These are phyloP conservation scores for Troides helena DNA, from an alignment of 2,888 invertebrate species.

Conservation along the genomic window DNA sequence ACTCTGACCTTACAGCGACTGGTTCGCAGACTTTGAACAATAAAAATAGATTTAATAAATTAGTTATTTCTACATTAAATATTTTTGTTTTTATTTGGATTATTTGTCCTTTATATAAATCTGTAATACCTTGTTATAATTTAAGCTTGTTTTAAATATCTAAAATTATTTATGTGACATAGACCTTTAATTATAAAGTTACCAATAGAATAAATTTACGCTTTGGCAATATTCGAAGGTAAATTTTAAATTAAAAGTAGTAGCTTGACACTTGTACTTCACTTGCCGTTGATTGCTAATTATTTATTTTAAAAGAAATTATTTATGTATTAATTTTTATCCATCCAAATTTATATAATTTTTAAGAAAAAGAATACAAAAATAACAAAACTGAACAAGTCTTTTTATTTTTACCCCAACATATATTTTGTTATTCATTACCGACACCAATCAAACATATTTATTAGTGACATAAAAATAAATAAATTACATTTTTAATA, in stretches of 20 bases:
- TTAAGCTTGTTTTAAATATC: conserved; percentile 64
- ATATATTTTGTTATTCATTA: conserved; percentile 30
- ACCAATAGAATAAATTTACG: conserved; percentile 68
- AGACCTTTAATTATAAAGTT: conserved; percentile 70
- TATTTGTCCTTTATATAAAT: conserved; percentile 37
- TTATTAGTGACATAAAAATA: conserved; percentile 24
- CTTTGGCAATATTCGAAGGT: conserved; percentile 36
- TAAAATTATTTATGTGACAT: conserved; percentile 74
- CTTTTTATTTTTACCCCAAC: conserved; percentile 44
- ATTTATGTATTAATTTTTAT: conserved; percentile 60
- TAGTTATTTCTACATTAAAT: conserved; percentile 35
- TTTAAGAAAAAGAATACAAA: conserved; percentile 70
- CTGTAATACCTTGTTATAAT: conserved; percentile 48
- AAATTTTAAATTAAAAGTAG: conserved; percentile 33
- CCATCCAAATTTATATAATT: conserved; percentile 63
- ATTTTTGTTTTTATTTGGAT: conserved; percentile 40
- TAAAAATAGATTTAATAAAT: conserved; percentile 45
- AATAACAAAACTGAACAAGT: conserved; percentile 50
- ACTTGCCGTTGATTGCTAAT: conserved; percentile 64
- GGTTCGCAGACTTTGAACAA: conserved; percentile 63
- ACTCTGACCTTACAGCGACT: conserved; percentile 57
- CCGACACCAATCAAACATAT: conserved; percentile 32
- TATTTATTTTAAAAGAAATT: conserved; percentile 68
- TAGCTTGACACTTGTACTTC: conserved; percentile 38
- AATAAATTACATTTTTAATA: background rate